Base-by-base conservation (phyloP, 92 coral and sea anemone species). In the Siderastrea radians region DNA sequence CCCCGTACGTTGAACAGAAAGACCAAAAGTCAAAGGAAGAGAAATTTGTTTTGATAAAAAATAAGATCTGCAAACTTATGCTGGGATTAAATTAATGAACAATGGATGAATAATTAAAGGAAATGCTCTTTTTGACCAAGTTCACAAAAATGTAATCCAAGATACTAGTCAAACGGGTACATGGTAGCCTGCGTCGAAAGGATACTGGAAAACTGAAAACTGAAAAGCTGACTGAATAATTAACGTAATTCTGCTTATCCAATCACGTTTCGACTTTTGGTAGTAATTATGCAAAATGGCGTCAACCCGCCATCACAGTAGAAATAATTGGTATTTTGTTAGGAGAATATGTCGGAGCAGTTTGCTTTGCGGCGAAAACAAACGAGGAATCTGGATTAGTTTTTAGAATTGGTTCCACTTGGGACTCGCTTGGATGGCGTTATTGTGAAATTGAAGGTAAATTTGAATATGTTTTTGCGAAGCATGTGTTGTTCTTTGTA, bases 271-370 rank as follows among this genome's bases (percentile, higher is more conserved):
- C 74, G 45, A 62, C 59, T 6, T 9, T 14, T 17, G 6, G 12
- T 5, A 3, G 17, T 64, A 62, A 84, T 84, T 74, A 74, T 84
- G 87, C 87, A 84, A 84, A 62, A 84, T 84, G 87, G 87, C 87
- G 87, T 84, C 85, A 72, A 84, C 72, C 61, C 64, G 81, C 61
- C 64, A 52, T 63, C 38, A 52, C 49, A 26, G 63, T 64, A 74
- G 47, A 73, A 74, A 17, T 49, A 71, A 17, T 75, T 71, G 79
- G 19, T 73, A 17, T 71, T 43, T 73, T 44, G 81, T 73, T 9
- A 72, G 80, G 80, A 74, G 70, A 84, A 57, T 70, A 72, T 68
- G 11, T 46, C 5, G 61, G 26, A 79, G 47, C 26, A 68, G 16
- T 81, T 68, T n/a, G 69, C 78, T 16, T 82, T 60, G 59, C 55